Evolutionary conservation across 2,113 vertebrate species (phyloP).

Genomic region (Ailuropoda melanoleuca): DNA sequence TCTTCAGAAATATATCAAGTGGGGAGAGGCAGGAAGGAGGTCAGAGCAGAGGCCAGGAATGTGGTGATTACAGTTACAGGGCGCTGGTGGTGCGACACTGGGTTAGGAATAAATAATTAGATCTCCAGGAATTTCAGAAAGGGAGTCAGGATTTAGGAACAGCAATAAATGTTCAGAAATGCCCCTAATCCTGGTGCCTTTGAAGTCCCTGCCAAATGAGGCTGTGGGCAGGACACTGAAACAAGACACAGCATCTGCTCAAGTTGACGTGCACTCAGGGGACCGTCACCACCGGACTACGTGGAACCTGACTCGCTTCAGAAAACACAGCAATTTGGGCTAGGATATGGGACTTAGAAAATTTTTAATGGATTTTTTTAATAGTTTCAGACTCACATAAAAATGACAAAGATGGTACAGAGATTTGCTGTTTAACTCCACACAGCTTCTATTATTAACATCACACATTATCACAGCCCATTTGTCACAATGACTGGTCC

Average conservation of each 20-base stretch:
- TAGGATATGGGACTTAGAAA: not conserved
- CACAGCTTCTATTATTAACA: not conserved
- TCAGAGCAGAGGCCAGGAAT: not conserved
- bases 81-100: not conserved
- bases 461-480: too few species aligned
- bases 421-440: not conserved
- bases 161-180: not conserved
- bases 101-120: not conserved
- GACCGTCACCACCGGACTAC: rapidly evolving
- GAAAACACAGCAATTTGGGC: not conserved
- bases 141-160: not conserved
- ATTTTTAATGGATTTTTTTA: not conserved
- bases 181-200: not conserved
- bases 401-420: not conserved
- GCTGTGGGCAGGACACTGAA: rapidly evolving
- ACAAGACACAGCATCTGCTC: not conserved
- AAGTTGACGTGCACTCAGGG: not conserved
- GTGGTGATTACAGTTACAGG: not conserved
- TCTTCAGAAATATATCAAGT: constrained; percentile 26
- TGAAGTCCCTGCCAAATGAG: not conserved
- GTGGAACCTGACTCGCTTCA: not conserved
- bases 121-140: not conserved
- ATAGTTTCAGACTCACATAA: not conserved
- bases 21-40: not conserved
- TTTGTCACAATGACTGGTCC: not conserved